Evolutionary conservation across 2,888 invertebrate genomes (phyloP).

Genomic region (Lasioglossum pauxillum): DNA sequence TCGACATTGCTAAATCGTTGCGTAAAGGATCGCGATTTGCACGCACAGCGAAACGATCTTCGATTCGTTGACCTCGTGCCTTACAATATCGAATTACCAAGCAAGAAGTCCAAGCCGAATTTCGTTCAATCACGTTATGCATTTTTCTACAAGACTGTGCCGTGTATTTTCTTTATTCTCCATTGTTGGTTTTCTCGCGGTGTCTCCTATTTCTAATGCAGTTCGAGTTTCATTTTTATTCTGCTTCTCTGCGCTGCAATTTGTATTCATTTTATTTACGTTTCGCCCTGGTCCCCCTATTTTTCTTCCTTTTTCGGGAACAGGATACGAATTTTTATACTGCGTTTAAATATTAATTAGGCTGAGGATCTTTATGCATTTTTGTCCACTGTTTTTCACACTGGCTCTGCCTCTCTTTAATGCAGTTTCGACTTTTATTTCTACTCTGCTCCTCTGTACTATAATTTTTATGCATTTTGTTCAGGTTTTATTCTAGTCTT

Average conservation of each 20-base stretch:
- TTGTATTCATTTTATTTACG: not conserved
- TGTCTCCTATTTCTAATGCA: not conserved
- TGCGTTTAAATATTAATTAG: not conserved
- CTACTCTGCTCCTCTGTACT: not conserved
- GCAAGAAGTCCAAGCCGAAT: not conserved
- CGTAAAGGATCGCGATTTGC: slow-evolving; percentile 49
- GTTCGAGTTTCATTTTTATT: not conserved
- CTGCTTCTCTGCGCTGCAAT: not conserved
- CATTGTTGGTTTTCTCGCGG: not conserved
- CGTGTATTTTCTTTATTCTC: not conserved
- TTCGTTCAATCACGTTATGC: not conserved
- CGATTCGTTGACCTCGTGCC: slow-evolving; percentile 13
- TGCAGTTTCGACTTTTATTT: not conserved
- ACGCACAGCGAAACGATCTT: slow-evolving; percentile 53
- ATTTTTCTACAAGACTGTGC: not conserved
- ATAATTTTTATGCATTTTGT: not conserved
- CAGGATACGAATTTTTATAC: not conserved
- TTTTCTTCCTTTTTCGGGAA: not conserved
- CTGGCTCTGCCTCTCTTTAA: not conserved
- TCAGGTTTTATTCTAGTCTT: not conserved
- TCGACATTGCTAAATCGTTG: slow-evolving; percentile 55
- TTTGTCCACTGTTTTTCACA: not conserved
- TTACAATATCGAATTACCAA: slow-evolving; percentile 2
- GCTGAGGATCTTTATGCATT: not conserved
- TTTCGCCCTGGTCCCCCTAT: not conserved